Evolutionary conservation across 2,797 vertebrate genomes (phyloP), one percentile per base, ranked within the genome.

Genomic region (Malurus splendens): DNA sequence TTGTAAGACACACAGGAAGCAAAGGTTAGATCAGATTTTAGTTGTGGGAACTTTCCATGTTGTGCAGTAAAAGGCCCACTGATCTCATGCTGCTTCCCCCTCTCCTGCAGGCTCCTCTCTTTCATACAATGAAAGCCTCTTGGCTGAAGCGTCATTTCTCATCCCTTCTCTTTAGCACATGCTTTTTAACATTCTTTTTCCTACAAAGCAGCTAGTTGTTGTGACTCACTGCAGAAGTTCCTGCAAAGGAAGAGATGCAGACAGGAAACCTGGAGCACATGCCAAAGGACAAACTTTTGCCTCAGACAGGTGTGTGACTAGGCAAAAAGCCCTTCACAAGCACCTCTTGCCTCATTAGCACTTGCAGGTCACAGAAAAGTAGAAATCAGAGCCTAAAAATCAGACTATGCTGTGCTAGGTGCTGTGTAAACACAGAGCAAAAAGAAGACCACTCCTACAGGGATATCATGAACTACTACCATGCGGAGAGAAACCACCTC

Each of bases 11-110:
- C 27, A 44, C 17, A 83, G 62, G 68, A 82, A 89, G 36, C 73
- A 88, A 88, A 91, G 18, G 45, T 91, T 82, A 86, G 61, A 56
- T 48, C 19, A 57, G n/a, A 87, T 78, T 91, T 83, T 72, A 66
- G n/a, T 24, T 25, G 66, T 45, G 47, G 48, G 82, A 91, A 42
- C 47, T 82, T 80, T 61, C 45, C 72, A 48, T 6, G 24, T 32
- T 41, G 42, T 44, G 70, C 66, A 81, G 72, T 74, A 78, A 89
- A 75, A 90, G 87, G 59, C 42, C 33, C 77, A 45, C 60, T 54
- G 54, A 89, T 57, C 50, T 81, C 85, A 81, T 0, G 22, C 50
- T 73, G 48, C 36, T 72, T 28, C 52, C 59, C 77, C 44, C 47
- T 73, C 56, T 1, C 3, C 52, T 33, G 30, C 51, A 60, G 5